Percentiles rank a stretch among this genome's conserved stretches.
Evolutionary conservation across 2,113 vertebrate genomes (phyloP).

Genomic region (Mystacornis crossleyi): DNA sequence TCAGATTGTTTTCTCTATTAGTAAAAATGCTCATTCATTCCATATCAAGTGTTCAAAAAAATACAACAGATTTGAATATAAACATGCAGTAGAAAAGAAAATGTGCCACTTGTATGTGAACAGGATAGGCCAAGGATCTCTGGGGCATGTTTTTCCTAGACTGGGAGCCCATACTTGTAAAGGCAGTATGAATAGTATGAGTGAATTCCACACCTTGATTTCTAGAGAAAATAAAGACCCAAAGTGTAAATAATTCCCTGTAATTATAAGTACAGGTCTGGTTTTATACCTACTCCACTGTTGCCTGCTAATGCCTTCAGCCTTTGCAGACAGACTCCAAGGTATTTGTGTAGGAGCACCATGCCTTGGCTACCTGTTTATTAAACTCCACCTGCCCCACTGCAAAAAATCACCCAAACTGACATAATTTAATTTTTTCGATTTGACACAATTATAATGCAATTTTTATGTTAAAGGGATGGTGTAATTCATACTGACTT

Average conservation of each 20-base stretch:
- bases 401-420: neutral
- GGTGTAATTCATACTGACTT: neutral
- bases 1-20: neutral
- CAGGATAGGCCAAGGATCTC: neutral
- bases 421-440: neutral
- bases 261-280: neutral
- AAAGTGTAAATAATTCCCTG: neutral
- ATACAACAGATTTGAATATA: neutral
- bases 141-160: fast-evolving
- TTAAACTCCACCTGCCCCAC: neutral
- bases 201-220: neutral
- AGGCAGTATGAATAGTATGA: neutral
- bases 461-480: neutral
- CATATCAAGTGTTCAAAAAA: neutral
- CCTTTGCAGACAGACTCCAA: neutral
- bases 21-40: neutral
- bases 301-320: neutral
- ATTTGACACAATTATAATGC: neutral
- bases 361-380: neutral
- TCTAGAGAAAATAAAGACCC: neutral
- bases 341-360: neutral
- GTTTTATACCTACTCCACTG: neutral
- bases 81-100: neutral
- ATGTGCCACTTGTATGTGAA: neutral
- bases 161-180: neutral